Conservation (phyloP, 2,113 vertebrate genomes). For the Tamias sibiricus region DNA sequence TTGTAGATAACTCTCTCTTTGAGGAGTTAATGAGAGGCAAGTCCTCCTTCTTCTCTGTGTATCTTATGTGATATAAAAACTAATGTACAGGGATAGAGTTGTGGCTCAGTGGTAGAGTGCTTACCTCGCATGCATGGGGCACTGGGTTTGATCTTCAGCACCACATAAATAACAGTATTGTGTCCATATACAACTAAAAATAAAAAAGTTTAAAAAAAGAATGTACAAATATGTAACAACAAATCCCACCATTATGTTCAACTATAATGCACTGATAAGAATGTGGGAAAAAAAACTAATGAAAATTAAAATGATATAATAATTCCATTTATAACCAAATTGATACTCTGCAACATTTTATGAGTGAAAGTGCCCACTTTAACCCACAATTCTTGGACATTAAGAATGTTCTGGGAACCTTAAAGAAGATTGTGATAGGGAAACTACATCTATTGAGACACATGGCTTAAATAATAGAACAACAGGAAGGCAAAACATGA, state of each 20-base stretch:
- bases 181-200: no score
- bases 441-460: constrained; percentile 21
- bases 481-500: constrained; percentile 1
- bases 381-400: not conserved
- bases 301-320: not conserved
- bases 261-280: no score
- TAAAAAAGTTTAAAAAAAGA: no score
- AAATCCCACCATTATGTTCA: no score
- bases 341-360: constrained; percentile 4
- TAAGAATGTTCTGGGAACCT: not conserved
- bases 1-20: not conserved
- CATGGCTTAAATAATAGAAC: constrained; percentile 19
- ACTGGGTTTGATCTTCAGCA: no score
- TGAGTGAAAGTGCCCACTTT: not conserved
- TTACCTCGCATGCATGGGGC: no score
- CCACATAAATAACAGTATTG: no score
- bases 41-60: not conserved
- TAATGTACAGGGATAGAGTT: no score
- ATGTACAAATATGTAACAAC: no score
- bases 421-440: constrained; percentile 11
- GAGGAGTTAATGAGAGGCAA: not conserved
- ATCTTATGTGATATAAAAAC: constrained; percentile 17
- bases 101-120: no score
- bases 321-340: constrained; percentile 37
- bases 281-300: no score